Conservation (phyloP, 1,140 invertebrate genomes). For the Sminthurides bifidus region DNA sequence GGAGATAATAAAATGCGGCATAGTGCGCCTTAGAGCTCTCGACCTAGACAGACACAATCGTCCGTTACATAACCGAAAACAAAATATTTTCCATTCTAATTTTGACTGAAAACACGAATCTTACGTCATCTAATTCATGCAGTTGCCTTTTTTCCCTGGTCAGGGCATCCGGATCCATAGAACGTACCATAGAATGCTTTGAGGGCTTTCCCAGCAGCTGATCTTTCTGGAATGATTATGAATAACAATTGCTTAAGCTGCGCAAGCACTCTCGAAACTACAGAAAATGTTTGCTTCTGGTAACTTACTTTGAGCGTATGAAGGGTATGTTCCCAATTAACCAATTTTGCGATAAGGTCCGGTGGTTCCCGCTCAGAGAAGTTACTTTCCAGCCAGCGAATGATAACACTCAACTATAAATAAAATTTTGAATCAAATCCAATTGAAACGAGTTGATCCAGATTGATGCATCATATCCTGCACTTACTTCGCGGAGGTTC, state of each 20-base stretch:
- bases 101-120: background rate
- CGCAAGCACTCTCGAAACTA: background rate
- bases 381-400: conserved; percentile 24
- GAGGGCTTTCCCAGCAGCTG: conserved; percentile 4
- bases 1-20: conserved; percentile 22
- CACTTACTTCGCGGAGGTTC: conserved; percentile 17
- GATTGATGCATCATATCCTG: background rate
- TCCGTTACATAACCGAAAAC: background rate
- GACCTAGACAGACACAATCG: conserved; percentile 8
- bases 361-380: conserved; percentile 10
- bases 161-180: conserved; percentile 87
- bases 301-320: conserved; percentile 17
- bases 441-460: background rate
- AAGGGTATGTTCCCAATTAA: conserved; percentile 28
- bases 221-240: conserved; percentile 14
- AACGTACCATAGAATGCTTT: conserved; percentile 46
- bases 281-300: background rate
- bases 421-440: background rate
- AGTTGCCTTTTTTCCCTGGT: conserved; percentile 61
- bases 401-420: conserved; percentile 14
- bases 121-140: conserved; percentile 70
- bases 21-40: conserved; percentile 15
- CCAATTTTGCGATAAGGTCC: conserved; percentile 11
- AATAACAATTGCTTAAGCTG: background rate
- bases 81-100: background rate